Evolutionary conservation across 2,113 vertebrate genomes (phyloP).

Genomic region (Ranitomeya imitator): DNA sequence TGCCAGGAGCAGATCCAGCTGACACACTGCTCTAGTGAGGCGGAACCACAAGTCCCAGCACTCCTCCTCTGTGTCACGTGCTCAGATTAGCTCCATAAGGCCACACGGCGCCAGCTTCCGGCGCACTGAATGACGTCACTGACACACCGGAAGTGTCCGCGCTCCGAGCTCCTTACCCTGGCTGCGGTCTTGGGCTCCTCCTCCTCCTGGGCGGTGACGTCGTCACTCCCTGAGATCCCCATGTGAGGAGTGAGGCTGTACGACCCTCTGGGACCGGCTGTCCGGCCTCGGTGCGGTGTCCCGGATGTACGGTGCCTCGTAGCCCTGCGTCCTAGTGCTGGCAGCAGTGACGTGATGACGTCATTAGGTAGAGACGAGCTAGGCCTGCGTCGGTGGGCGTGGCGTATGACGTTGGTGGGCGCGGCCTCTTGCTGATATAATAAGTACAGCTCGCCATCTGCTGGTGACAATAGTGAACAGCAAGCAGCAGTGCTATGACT

Average conservation of each 20-base stretch:
- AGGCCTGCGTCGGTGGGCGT: background rate
- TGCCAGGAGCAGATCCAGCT: too few species aligned
- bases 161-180: background rate
- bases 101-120: background rate
- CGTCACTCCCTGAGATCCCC: constrained; percentile 24
- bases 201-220: constrained; percentile 1
- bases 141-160: background rate
- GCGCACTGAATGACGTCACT: background rate
- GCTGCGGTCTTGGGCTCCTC: background rate
- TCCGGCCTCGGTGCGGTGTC: background rate
- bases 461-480: background rate
- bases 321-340: background rate
- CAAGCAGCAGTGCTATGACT: background rate
- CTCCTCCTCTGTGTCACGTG: background rate
- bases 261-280: background rate
- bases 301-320: background rate
- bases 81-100: background rate
- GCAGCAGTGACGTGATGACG: background rate
- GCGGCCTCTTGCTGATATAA: background rate
- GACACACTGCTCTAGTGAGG: too few species aligned
- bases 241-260: background rate
- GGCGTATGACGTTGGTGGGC: background rate
- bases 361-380: background rate
- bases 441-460: background rate
- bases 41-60: too few species aligned